A percentile compares a stretch with the other conserved stretches of the same genome.
phyloP scores from a whole-genome alignment of 2,797 vertebrate genomes.

The Arvicola amphibius region DNA sequence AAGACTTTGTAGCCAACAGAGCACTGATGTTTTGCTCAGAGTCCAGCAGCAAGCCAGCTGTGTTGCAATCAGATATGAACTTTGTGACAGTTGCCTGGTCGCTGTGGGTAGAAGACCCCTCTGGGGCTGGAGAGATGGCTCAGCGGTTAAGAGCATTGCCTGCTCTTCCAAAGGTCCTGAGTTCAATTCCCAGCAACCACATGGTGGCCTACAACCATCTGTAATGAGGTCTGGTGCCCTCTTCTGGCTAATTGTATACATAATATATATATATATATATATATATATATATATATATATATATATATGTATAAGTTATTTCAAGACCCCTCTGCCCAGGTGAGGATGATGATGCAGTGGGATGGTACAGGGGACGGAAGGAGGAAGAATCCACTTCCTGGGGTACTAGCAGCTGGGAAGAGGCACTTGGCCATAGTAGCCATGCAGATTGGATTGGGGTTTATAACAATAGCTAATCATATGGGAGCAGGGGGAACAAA shows the following conservation, averaged over 20 bases:
- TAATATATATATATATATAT: no score
- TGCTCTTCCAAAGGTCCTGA: no score
- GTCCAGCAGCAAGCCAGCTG: not conserved
- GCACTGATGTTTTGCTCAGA: not conserved
- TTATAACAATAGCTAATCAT: not conserved
- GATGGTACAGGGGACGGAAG: not conserved
- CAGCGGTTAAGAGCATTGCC: no score
- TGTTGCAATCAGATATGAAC: not conserved
- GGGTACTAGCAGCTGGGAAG: not conserved
- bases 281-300: no score
- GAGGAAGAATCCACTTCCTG: not conserved
- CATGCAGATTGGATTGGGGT: not conserved
- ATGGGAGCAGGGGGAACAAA: not conserved
- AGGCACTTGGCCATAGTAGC: fast-evolving
- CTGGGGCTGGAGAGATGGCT: no score
- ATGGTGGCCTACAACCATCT: no score
- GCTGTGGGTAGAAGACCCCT: not conserved
- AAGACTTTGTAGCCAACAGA: not conserved
- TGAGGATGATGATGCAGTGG: fast-evolving
- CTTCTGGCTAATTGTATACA: no score
- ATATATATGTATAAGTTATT: no score
- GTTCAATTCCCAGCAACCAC: no score
- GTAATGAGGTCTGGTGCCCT: no score
- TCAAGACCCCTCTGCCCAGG: not conserved
- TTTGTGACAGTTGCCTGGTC: not conserved